These are phyloP conservation scores for Ennomos fuscantarius DNA, from an alignment of 2,888 invertebrate species.

Conservation along the genomic window DNA sequence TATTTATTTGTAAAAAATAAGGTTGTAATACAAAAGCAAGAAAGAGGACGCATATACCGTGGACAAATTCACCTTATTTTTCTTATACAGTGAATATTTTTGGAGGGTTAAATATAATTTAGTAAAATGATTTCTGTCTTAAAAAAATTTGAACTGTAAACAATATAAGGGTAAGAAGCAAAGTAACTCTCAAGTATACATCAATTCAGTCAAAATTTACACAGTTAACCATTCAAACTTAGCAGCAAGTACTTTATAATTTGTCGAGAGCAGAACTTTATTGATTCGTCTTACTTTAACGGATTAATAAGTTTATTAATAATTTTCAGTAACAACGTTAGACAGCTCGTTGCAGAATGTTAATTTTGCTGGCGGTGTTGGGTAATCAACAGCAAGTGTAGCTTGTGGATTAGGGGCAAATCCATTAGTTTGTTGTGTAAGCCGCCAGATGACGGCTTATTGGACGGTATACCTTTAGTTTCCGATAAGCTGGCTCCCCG, in stretches of 20 bases:
- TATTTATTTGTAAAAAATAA: no score
- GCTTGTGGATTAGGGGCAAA: slow-evolving; percentile 38
- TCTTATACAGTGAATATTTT: no score
- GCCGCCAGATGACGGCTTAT: slow-evolving; percentile 40
- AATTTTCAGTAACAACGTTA: slow-evolving; percentile 45
- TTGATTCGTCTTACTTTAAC: slow-evolving; percentile 44
- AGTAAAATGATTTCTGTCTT: no score
- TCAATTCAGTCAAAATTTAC: background rate
- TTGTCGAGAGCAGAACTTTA: slow-evolving; percentile 33
- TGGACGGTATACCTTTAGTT: slow-evolving; percentile 28
- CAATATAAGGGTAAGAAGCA: no score
- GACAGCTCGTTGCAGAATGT: slow-evolving; percentile 27
- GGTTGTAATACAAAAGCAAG: no score
- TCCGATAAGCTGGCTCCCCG: slow-evolving; percentile 22
- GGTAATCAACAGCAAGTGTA: slow-evolving; percentile 35
- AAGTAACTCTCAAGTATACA: no score
- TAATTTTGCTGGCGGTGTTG: slow-evolving; percentile 22
- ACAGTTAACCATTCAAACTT: slow-evolving; percentile 13
- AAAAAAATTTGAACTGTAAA: no score
- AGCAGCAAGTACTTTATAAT: slow-evolving; percentile 1
- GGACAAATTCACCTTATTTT: no score
- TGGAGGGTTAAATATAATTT: no score
- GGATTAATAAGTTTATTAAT: slow-evolving; percentile 49
- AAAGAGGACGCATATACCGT: no score
- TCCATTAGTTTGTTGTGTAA: slow-evolving; percentile 47